Evolutionary conservation across 2,797 vertebrate species (phyloP), one percentile per base, ranked within the genome.

Genomic region (Astyanax mexicanus): DNA sequence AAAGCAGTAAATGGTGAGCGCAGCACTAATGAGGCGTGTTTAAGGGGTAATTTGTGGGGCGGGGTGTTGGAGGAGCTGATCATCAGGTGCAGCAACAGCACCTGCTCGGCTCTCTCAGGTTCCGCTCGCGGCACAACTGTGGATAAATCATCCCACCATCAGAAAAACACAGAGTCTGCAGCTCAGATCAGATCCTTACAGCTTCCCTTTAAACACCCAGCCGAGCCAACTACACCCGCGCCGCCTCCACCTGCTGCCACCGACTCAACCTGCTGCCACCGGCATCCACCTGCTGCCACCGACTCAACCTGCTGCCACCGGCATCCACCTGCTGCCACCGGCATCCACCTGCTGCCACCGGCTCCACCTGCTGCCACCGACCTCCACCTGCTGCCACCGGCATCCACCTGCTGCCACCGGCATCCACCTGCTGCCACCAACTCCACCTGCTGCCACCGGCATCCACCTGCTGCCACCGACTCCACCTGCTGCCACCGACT

Each of bases 81-180:
- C 55, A 58, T 75, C 76, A 79, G 80, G 72, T 79, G 80, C 72
- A 66, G 42, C n/a, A 32, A 29, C 47, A 67, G 55, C 82, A 79
- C 55, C 67, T 78, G 77, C 44, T 72, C 52, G 29, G 38, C 25
- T 32, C 19, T 52, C 69, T 29, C 51, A 69, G 45, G 42, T n/a
- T 10, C 49, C 0, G 51, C 54, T 64, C 40, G 72, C 45, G 17
- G 47, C 49, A 27, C 32, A 37, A 17, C 49, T 64, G 19, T 27
- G 37, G 74, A 79, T 52, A 74, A 74, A 81, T 78, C 81, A 75
- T 57, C 60, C 62, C 4, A 17, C 75, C 40, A 66, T 21, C 67
- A 69, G 21, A 17, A 40, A 32, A 29, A 75, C 72, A 54, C 73
- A 45, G 62, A 40, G 47, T 60, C 25, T 71, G 65, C 71, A 65